These are phyloP conservation scores for Etheostoma nigrum DNA, from an alignment of 2,797 vertebrate genomes.

Conservation along the genomic window DNA sequence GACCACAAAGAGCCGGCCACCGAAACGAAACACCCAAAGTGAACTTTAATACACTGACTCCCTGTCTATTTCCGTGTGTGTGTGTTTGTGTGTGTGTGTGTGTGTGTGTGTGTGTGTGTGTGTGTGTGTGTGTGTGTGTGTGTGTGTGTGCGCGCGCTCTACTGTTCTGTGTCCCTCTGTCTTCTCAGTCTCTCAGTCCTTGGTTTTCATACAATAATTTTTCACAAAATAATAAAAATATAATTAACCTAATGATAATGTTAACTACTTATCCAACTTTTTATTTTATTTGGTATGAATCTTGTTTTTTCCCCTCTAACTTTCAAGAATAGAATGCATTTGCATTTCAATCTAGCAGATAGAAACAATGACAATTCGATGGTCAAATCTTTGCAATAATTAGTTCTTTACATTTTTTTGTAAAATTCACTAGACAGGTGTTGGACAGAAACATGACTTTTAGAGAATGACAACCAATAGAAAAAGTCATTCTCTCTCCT, in stretches of 20 bases:
- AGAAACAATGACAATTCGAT: not conserved
- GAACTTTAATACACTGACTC: slow-evolving; percentile 54
- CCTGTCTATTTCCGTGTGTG: slow-evolving; percentile 3
- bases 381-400: slow-evolving; percentile 12
- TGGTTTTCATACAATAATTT: not conserved
- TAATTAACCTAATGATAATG: not conserved
- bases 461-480: too few species aligned
- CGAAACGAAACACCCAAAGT: slow-evolving; percentile 63
- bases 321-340: not conserved
- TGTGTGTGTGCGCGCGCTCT: too few species aligned
- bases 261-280: not conserved
- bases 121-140: too few species aligned
- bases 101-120: slow-evolving; percentile 1
- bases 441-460: not conserved
- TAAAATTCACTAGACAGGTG: slow-evolving; percentile 14
- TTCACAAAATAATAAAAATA: too few species aligned
- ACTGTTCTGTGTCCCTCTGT: not conserved
- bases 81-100: not conserved
- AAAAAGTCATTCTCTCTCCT: not conserved
- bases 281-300: not conserved
- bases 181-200: not conserved
- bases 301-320: not conserved
- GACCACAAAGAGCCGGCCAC: slow-evolving; percentile 70
- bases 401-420: not conserved
- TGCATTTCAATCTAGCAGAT: not conserved